Evolutionary conservation across 2,113 vertebrate species (phyloP).

Genomic region (Urocolius indicus): DNA sequence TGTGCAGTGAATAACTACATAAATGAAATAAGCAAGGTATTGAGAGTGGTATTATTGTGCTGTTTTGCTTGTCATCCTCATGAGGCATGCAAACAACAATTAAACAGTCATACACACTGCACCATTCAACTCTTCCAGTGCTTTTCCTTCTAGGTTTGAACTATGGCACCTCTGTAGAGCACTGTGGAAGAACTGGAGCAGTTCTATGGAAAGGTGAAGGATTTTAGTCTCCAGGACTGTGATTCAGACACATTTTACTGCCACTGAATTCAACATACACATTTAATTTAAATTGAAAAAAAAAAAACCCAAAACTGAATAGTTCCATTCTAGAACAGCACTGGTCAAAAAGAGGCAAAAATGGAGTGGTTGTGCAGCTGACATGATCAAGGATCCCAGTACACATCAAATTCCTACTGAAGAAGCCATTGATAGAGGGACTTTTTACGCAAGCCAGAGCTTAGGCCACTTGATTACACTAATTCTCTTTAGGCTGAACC

Average conservation of each 20-base stretch:
- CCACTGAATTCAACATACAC: background rate
- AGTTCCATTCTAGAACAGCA: background rate
- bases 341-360: background rate
- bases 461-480: constrained; percentile 9
- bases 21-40: background rate
- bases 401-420: constrained; percentile 1
- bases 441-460: background rate
- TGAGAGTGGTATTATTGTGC: background rate
- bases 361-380: background rate
- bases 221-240: background rate
- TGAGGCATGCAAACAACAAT: background rate
- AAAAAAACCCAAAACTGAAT: background rate
- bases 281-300: background rate
- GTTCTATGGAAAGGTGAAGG: background rate
- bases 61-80: background rate
- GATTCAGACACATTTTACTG: background rate
- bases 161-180: background rate
- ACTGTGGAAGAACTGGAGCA: background rate
- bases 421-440: constrained; percentile 2
- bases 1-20: background rate
- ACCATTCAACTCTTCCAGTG: background rate
- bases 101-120: background rate
- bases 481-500: background rate
- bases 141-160: background rate
- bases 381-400: background rate